Evolutionary conservation across 2,888 invertebrate species (phyloP).

Genomic region (Clistopyga incitator): DNA sequence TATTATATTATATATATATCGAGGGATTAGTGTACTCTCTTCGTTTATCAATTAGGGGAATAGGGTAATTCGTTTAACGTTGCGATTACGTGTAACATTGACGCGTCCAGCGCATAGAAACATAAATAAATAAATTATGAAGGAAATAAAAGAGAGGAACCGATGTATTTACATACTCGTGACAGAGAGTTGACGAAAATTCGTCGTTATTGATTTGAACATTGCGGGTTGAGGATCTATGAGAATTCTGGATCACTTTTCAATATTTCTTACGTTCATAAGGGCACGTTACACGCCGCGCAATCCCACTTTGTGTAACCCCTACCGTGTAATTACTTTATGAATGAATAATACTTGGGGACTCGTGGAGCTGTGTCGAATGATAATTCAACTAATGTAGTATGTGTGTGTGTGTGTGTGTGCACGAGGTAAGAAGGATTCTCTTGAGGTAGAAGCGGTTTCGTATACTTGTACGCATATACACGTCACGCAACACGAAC

Average conservation of each 20-base stretch:
- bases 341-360: conserved; percentile 67
- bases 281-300: conserved; percentile 45
- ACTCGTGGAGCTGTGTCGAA: conserved; percentile 50
- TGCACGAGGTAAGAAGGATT: conserved; percentile 22
- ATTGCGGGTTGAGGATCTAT: conserved; percentile 46
- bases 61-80: conserved; percentile 74
- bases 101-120: conserved; percentile 83
- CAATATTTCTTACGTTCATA: conserved; percentile 52
- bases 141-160: conserved; percentile 67
- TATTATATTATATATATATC: conserved; percentile 63
- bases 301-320: conserved; percentile 21
- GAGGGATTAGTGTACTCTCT: conserved; percentile 73
- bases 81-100: conserved; percentile 76
- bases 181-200: conserved; percentile 59
- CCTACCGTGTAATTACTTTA: conserved; percentile 63
- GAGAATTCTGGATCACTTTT: conserved; percentile 45
- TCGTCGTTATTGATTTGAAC: conserved; percentile 52
- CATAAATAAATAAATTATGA: conserved; percentile 81
- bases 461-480: conserved; percentile 76
- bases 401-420: too few species aligned
- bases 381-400: conserved; percentile 47
- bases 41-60: conserved; percentile 71
- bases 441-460: conserved; percentile 80
- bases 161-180: conserved; percentile 76
- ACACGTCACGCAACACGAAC: conserved; percentile 63